Evolutionary conservation across 2,888 invertebrate genomes (phyloP).

Genomic region (Hirtodrosophila duncani): DNA sequence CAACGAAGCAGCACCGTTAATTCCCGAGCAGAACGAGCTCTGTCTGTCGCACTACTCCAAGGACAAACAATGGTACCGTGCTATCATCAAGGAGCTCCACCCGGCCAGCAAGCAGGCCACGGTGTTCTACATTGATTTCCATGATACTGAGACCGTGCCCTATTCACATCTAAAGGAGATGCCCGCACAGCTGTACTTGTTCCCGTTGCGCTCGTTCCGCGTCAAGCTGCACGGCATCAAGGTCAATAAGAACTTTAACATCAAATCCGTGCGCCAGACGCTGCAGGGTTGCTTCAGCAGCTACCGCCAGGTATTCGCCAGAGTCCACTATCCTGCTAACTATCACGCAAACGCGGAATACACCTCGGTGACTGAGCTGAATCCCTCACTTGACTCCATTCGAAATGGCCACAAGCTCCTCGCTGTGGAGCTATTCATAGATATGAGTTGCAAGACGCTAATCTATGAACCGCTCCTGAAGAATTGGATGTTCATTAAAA

Average conservation of each 20-base stretch:
- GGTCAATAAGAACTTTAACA: constrained; percentile 75
- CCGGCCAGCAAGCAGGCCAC: constrained; percentile 78
- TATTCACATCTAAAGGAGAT: constrained; percentile 79
- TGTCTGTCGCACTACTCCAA: constrained; percentile 83
- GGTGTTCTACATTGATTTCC: constrained; percentile 87
- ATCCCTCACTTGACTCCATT: constrained; percentile 1
- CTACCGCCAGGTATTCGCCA: constrained; percentile 46
- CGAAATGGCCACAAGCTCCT: constrained; percentile 12
- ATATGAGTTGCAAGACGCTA: constrained; percentile 8
- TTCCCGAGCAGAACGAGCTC: constrained; percentile 76
- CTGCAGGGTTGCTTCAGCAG: constrained; percentile 50
- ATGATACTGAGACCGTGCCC: constrained; percentile 82
- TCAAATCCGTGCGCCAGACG: constrained; percentile 67
- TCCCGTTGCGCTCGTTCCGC: constrained; percentile 80
- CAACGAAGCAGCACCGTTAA: constrained; percentile 77
- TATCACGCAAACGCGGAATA: constrained; percentile 7
- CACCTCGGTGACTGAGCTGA: not conserved
- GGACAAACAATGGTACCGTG: constrained; percentile 86
- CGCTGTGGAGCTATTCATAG: constrained; percentile 45
- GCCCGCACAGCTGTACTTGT: constrained; percentile 78
- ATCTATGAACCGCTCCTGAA: constrained; percentile 43
- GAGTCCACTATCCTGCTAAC: constrained; percentile 46
- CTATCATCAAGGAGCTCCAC: constrained; percentile 81
- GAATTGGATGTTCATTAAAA: constrained; percentile 17
- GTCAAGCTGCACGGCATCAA: constrained; percentile 79